Base-by-base conservation (phyloP, 2,113 vertebrate species). In the Rhabdomys dilectus region DNA sequence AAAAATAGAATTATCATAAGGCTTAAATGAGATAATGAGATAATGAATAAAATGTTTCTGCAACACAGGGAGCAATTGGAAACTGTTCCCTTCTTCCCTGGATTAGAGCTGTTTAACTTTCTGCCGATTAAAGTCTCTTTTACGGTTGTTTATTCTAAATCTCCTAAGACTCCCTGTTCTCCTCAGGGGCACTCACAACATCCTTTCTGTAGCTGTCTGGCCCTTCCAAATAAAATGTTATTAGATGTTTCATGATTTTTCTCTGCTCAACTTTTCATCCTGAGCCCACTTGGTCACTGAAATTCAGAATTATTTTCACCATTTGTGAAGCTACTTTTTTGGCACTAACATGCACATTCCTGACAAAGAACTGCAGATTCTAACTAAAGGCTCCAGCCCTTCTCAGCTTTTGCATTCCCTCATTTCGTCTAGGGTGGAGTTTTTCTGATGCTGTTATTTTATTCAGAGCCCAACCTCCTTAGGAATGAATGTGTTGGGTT, bases 191-290 rank as follows among this genome's bases (percentile, higher is more conserved):
- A 91, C 31, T 15, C 78, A 64, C 39, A 56, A 36, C 64, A 88
- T 24, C 36, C 70, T 42, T 94, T 31, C 72, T 90, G 42, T 22
- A 94, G 76, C 76, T 93, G 34, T 45, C 51, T 90, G 53, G 53
- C 48, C 29, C 94, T 97, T 91, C 21, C 92, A 88, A 81, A 82
- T 89, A 96, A 95, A 95, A 92, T 39, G 85, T 92, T 84, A 94
- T 60, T 95, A 80, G 81, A 24, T 6, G 87, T 95, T 96, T 91
- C 22, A 10, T 80, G 88, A 8, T 86, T 87, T 80, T 96, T 92
- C 42, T 88, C 76, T 73, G 39, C 36, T 45, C 21, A 62, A 48
- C 12, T 82, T 60, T 88, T 90, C 86, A 66, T 92, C 73, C 85
- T 93, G 86, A 88, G 53, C 31, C 77, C 22, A 82, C 11, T 31